Evolutionary conservation across 37 sponge, comb jelly and placozoan genomes (phyloP).

Genomic region (Lycopodina hypogea): DNA sequence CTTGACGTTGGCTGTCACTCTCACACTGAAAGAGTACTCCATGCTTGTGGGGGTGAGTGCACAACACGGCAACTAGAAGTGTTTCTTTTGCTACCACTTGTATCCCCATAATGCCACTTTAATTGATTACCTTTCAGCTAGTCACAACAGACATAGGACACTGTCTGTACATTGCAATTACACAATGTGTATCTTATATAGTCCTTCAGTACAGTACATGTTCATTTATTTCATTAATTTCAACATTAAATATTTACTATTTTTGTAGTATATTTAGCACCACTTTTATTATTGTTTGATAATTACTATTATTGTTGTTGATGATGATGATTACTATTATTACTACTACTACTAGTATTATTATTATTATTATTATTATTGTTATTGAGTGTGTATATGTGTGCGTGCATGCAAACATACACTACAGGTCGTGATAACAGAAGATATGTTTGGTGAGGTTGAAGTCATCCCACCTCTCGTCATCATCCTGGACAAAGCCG

Average conservation of each 20-base stretch:
- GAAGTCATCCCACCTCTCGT: conserved; percentile 16
- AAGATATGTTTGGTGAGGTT: not conserved
- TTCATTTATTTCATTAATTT: not conserved
- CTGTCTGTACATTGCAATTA: too few relatives aligned
- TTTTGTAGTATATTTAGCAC: not conserved
- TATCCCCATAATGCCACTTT: too few relatives aligned
- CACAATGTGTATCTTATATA: too few relatives aligned
- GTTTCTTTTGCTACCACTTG: too few relatives aligned
- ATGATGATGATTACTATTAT: not conserved
- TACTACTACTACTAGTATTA: not conserved
- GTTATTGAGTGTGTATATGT: too few relatives aligned
- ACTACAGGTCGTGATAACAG: conserved; percentile 11
- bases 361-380: too few relatives aligned
- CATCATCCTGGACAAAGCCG: conserved; percentile 40
- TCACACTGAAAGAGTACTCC: conserved; percentile 19
- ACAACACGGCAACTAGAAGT: too few relatives aligned
- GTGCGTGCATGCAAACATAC: not conserved
- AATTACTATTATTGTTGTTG: not conserved
- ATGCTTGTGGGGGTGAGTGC: conserved; percentile 30
- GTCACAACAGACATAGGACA: too few relatives aligned
- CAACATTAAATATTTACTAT: not conserved
- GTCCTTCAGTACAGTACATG: too few relatives aligned
- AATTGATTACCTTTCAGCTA: too few relatives aligned
- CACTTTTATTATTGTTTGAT: not conserved
- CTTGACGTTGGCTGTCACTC: not conserved